Evolutionary conservation across 2,797 vertebrate genomes (phyloP), one percentile per base, ranked within the genome.

Genomic region (Pipistrellus pygmaeus): DNA sequence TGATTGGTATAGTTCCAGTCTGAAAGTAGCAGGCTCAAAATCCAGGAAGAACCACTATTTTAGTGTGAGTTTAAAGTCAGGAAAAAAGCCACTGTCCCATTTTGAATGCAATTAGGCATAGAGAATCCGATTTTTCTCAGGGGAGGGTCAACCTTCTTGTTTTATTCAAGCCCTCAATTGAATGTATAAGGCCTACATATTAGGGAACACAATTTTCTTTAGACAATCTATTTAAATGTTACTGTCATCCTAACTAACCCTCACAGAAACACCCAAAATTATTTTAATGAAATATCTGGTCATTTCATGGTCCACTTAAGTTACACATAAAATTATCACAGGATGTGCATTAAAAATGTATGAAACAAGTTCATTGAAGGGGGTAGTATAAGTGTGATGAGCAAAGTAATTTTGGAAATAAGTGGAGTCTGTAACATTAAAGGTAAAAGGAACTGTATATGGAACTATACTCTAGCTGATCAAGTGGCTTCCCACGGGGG

Each of bases 271-370:
- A 85, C n/a, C 18, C 25, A 78, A 32, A 78, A 78, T 78, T 60
- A 78, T 18, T 62, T 48, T 78, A 73, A 48, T 32, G 62, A 78
- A 73, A 41, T 82, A 76, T 55, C 46, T 62, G 20, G 53, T n/a
- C 27, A 92, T 23, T 30, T 25, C 1, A 0, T 18, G 14, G 32
- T 68, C 41, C 38, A 68, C 35, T 88, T 48, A 88, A 57, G 41
- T 76, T 68, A 93, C 5, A 76, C 60, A 68, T 30, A 83, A 85
- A 94, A 89, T 71, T 71, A 80, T 64, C 18, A 72, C 13, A 69
- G 21, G 27, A 62, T 23, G 10, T 76, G 6, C 69, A 82, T 62
- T 85, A 73, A 11, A 44, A 44, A 44, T 44, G 44, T 38, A 90
- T 35, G 15, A 73, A 81, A 86, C 20, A 68, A 69, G 13, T 51